These are phyloP conservation scores for Drosophila pruinosa DNA, from an alignment of 1,140 invertebrate species.

Conservation along the genomic window DNA sequence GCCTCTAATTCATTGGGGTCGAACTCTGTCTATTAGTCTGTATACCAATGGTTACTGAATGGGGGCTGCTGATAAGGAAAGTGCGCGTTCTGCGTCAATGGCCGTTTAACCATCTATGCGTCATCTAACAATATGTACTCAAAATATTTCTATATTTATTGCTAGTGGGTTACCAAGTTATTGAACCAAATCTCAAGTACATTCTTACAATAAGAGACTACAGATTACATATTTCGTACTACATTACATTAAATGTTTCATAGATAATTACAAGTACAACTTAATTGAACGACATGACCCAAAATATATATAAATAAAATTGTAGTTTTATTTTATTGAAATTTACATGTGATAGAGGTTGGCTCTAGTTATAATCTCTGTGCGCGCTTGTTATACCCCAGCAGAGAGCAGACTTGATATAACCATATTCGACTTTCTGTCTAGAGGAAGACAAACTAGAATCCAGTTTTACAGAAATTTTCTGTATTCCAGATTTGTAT, in stretches of 20 bases:
- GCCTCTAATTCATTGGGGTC: background rate
- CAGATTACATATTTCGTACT: background rate
- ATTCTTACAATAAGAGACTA: background rate
- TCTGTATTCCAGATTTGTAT: too few relatives aligned
- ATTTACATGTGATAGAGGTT: conserved; percentile 38
- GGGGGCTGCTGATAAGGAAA: background rate
- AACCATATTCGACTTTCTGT: too few relatives aligned
- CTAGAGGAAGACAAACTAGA: too few relatives aligned
- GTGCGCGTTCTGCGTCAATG: background rate
- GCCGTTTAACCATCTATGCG: background rate
- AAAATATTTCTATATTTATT: conserved; percentile 12
- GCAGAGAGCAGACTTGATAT: too few relatives aligned
- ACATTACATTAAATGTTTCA: background rate
- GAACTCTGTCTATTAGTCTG: background rate
- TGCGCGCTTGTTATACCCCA: conserved; percentile 5
- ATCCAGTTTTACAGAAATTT: too few relatives aligned
- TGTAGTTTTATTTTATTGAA: conserved; percentile 32
- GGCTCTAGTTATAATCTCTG: conserved; percentile 34
- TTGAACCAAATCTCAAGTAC: conserved; percentile 2
- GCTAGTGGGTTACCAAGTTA: background rate
- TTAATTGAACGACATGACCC: background rate
- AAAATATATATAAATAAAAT: conserved; percentile 7
- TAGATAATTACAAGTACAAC: background rate
- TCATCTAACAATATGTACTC: background rate
- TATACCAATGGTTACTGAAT: too few relatives aligned